Evolutionary conservation across 2,888 invertebrate species (phyloP).

Genomic region (Gryllus longicercus): DNA sequence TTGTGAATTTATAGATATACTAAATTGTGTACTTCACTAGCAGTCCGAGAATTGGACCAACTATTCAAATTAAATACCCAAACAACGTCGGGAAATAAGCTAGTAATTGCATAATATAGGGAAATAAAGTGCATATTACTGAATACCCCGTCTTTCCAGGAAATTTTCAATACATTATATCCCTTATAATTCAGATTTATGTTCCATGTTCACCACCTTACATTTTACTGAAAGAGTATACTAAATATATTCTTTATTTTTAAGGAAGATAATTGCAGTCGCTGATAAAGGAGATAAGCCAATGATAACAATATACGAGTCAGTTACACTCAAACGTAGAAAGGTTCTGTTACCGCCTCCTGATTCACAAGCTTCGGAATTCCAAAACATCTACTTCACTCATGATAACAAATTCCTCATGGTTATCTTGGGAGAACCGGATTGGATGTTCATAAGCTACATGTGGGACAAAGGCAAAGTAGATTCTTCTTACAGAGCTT

Average conservation of each 20-base stretch:
- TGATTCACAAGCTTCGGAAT: slow-evolving; percentile 58
- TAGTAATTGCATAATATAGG: too few relatives aligned
- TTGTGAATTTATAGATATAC: too few relatives aligned
- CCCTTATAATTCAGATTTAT: too few relatives aligned
- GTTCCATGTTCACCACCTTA: too few relatives aligned
- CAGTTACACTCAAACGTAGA: slow-evolving; percentile 64
- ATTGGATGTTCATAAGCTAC: slow-evolving; percentile 76
- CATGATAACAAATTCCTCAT: slow-evolving; percentile 77
- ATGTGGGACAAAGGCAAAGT: slow-evolving; percentile 79
- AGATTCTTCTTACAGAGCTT: slow-evolving; percentile 69
- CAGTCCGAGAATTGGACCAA: too few relatives aligned
- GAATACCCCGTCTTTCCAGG: too few relatives aligned
- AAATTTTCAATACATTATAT: too few relatives aligned
- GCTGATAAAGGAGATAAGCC: slow-evolving; percentile 61
- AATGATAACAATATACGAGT: slow-evolving; percentile 67
- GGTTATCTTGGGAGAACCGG: slow-evolving; percentile 77
- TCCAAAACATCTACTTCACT: slow-evolving; percentile 72
- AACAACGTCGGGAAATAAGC: too few relatives aligned
- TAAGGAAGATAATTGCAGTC: not conserved
- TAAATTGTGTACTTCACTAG: too few relatives aligned
- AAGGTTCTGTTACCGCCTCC: slow-evolving; percentile 63
- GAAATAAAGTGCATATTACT: too few relatives aligned
- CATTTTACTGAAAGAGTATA: not conserved
- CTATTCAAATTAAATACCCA: too few relatives aligned
- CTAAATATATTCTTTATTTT: not conserved